Conservation (phyloP, 2,888 invertebrate genomes). For the Lasioglossum villosulum region DNA sequence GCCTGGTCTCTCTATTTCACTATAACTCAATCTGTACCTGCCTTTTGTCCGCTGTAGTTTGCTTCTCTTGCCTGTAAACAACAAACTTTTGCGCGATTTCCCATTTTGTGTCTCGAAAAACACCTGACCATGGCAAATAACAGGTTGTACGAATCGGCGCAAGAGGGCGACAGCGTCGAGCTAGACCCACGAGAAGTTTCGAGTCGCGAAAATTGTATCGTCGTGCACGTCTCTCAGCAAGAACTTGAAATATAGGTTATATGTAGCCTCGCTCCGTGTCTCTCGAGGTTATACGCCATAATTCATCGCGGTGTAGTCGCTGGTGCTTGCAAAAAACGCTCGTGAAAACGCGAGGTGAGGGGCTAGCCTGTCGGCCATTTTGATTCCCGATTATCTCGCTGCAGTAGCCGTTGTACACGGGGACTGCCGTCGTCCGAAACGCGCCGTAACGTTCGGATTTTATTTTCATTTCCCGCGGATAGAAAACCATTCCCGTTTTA, state of each 20-base stretch:
- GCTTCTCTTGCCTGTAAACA: neutral
- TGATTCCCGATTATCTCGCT: conserved; percentile 51
- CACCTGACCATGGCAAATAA: neutral
- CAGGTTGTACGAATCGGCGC: neutral
- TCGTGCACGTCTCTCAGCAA: conserved; percentile 63
- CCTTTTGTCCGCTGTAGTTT: neutral
- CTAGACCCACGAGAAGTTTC: neutral
- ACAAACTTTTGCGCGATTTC: neutral
- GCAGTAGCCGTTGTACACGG: conserved; percentile 10
- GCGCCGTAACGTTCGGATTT: neutral
- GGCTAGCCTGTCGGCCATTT: conserved; percentile 44
- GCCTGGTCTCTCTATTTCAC: neutral
- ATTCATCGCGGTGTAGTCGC: conserved; percentile 63
- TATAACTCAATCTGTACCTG: neutral
- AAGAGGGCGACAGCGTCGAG: neutral
- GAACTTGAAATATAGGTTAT: conserved; percentile 71
- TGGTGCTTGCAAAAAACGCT: conserved; percentile 46
- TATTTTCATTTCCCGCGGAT: conserved; percentile 31
- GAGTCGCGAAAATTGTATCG: conserved; percentile 23
- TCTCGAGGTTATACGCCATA: conserved; percentile 71
- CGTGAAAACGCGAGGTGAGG: conserved; percentile 56
- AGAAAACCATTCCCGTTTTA: conserved; percentile 18
- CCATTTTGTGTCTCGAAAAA: neutral
- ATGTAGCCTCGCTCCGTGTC: conserved; percentile 65
- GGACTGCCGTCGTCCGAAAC: neutral